These are phyloP conservation scores for Hippocampus abdominalis DNA, from an alignment of 2,113 vertebrate genomes.

Conservation along the genomic window DNA sequence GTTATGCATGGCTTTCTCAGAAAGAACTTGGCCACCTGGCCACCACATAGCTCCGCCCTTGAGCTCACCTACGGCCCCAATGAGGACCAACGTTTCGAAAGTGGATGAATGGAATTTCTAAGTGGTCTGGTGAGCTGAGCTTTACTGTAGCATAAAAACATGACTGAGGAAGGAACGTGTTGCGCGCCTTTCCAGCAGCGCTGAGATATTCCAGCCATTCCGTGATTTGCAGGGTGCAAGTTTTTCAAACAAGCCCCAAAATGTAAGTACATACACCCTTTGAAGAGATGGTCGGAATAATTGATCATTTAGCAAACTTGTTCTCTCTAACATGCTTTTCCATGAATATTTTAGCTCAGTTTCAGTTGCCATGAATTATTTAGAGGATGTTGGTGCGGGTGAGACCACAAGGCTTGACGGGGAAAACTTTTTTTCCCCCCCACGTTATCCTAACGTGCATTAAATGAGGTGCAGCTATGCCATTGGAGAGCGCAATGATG, in stretches of 20 bases:
- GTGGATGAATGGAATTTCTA: neutral
- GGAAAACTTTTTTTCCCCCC: slow-evolving; percentile 8
- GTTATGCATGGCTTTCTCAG: too few relatives aligned
- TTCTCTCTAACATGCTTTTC: slow-evolving; percentile 30
- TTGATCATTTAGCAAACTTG: slow-evolving; percentile 50
- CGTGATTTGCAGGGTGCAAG: neutral
- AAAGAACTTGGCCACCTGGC: too few relatives aligned
- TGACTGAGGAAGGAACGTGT: neutral
- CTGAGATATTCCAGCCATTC: neutral
- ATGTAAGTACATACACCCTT: slow-evolving; percentile 22
- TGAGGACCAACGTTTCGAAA: neutral
- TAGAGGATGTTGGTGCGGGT: slow-evolving; percentile 30
- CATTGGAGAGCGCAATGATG: neutral
- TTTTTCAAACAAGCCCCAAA: neutral
- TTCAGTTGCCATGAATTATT: slow-evolving; percentile 62
- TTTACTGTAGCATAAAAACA: neutral
- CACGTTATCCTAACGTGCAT: neutral
- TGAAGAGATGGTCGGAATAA: slow-evolving; percentile 36
- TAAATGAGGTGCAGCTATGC: neutral
- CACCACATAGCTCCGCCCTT: too few relatives aligned
- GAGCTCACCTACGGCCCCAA: too few relatives aligned
- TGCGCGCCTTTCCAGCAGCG: neutral
- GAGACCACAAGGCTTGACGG: slow-evolving; percentile 27
- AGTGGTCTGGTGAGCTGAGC: neutral
- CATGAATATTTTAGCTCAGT: slow-evolving; percentile 60